Evolutionary conservation across 2,888 invertebrate species (phyloP).

Genomic region (Zygaena filipendulae): DNA sequence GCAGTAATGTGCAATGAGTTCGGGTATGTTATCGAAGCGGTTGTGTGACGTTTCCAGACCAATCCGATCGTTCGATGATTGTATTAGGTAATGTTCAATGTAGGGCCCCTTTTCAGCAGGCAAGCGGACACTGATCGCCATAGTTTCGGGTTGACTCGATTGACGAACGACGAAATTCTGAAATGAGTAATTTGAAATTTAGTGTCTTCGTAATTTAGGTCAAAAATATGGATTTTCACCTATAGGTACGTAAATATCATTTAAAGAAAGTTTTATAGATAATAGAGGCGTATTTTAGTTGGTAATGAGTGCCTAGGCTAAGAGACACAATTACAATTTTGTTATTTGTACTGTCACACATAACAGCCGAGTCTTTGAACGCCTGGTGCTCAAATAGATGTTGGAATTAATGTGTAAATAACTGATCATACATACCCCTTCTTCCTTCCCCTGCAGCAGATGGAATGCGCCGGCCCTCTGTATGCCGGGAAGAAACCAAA

Average conservation of each 20-base stretch:
- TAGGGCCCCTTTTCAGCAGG: conserved; percentile 89
- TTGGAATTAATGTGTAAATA: too few relatives aligned
- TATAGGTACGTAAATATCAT: too few relatives aligned
- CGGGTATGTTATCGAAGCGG: conserved; percentile 92
- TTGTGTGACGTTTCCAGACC: conserved; percentile 94
- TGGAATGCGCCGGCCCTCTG: conserved; percentile 94
- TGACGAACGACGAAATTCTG: conserved; percentile 96
- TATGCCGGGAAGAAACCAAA: conserved; percentile 95
- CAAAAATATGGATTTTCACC: too few relatives aligned
- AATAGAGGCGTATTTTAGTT: too few relatives aligned
- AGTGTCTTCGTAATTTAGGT: too few relatives aligned
- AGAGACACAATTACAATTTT: too few relatives aligned
- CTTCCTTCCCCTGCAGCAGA: conserved; percentile 91
- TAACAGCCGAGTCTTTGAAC: too few relatives aligned
- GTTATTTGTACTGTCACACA: too few relatives aligned
- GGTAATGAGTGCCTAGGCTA: too few relatives aligned
- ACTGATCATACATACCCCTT: conserved; percentile 92
- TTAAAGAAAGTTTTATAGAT: too few relatives aligned
- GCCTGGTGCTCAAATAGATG: too few relatives aligned
- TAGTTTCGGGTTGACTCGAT: conserved; percentile 92
- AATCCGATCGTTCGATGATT: conserved; percentile 81
- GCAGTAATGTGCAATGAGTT: conserved; percentile 93
- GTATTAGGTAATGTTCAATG: conserved; percentile 96
- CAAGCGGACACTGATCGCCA: conserved; percentile 93
- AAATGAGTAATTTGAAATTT: too few relatives aligned